Percentiles rank a stretch among this genome's conserved stretches.
Conservation (phyloP, 2,113 vertebrate genomes). For the Bos taurus region DNA sequence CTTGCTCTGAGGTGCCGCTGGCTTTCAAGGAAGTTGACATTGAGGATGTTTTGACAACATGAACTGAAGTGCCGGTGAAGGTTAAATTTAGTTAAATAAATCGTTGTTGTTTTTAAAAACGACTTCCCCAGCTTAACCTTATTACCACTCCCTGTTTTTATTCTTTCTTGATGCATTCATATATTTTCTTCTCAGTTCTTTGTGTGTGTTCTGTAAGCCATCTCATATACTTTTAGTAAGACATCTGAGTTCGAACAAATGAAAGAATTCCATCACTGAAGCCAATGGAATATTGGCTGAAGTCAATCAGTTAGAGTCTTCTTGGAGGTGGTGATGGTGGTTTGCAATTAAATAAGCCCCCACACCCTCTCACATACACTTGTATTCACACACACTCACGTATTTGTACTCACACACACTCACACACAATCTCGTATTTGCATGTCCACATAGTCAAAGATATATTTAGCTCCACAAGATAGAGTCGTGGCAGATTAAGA, state of each 20-base stretch:
- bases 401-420: background rate
- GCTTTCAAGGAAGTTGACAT: background rate
- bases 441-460: background rate
- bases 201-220: background rate
- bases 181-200: background rate
- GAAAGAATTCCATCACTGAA: background rate
- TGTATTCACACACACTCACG: background rate
- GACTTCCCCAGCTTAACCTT: background rate
- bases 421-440: background rate
- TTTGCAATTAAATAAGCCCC: background rate
- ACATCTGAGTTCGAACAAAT: background rate
- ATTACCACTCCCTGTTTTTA: background rate
- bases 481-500: background rate
- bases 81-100: slow-evolving; percentile 43
- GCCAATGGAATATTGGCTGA: background rate
- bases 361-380: too few species aligned
- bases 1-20: background rate
- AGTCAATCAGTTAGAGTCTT: background rate
- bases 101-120: slow-evolving; percentile 10
- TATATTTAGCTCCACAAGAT: background rate
- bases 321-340: background rate
- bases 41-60: slow-evolving; percentile 23
- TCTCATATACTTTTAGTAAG: background rate
- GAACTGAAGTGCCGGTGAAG: background rate
- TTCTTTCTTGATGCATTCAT: background rate